phyloP scores from a whole-genome alignment of 2,113 vertebrate genomes.

The Cyrtonyx montezumae region DNA sequence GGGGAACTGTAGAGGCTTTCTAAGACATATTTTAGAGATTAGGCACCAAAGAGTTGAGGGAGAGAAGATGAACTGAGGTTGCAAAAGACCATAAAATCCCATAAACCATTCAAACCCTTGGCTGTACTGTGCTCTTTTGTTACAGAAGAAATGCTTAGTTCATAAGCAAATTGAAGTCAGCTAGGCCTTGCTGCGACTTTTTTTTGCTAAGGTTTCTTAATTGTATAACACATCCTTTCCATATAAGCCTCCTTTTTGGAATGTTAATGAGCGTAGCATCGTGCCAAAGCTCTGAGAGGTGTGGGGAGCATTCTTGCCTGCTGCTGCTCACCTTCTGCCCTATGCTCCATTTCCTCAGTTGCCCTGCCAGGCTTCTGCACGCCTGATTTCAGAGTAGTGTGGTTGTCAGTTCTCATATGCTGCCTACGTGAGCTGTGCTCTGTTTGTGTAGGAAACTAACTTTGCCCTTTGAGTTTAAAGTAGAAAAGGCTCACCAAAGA shows the following conservation, averaged over 20 bases:
- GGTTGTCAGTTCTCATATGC: fast-evolving
- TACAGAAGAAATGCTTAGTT: not conserved
- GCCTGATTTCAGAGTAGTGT: not conserved
- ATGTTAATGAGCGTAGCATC: not conserved
- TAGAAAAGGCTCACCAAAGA: not conserved
- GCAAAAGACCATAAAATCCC: slow-evolving; percentile 54
- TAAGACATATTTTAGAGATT: slow-evolving; percentile 54
- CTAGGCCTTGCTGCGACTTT: not conserved
- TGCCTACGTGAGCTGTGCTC: not conserved
- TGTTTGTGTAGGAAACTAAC: not conserved
- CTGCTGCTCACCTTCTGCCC: not conserved
- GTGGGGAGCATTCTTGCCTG: not conserved
- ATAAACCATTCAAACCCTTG: slow-evolving; percentile 54
- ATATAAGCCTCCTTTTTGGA: not conserved
- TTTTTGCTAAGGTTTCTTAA: slow-evolving; percentile 15
- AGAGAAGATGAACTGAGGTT: slow-evolving; percentile 38
- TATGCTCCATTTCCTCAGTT: not conserved
- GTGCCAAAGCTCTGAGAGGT: not conserved
- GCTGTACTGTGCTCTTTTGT: slow-evolving; percentile 36
- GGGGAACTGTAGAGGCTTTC: not conserved
- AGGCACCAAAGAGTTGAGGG: slow-evolving; percentile 29
- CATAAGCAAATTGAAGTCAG: not conserved
- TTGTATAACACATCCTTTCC: not conserved
- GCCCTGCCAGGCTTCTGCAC: not conserved
- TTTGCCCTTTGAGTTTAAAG: not conserved